These are phyloP conservation scores for Agrotis clavis DNA, from an alignment of 2,888 invertebrate species.

Conservation along the genomic window DNA sequence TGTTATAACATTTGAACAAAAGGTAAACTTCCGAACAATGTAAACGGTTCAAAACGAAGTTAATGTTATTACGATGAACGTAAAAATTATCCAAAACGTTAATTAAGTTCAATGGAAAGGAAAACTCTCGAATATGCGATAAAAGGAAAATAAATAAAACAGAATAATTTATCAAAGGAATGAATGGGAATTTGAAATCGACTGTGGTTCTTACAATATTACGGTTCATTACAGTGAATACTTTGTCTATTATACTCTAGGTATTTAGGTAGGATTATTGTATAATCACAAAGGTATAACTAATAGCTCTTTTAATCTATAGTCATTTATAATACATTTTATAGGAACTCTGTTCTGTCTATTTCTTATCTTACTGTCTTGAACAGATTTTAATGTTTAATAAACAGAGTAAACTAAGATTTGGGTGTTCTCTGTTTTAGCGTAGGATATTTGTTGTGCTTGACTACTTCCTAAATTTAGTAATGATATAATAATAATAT, in stretches of 20 bases:
- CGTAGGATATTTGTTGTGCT: no score
- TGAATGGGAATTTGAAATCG: constrained; percentile 38
- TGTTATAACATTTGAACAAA: not conserved
- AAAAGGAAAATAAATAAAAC: constrained; percentile 51
- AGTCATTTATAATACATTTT: not conserved
- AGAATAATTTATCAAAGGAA: constrained; percentile 45
- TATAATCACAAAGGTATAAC: not conserved
- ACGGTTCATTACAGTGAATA: not conserved
- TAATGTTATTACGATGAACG: constrained; percentile 16
- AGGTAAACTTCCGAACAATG: constrained; percentile 3
- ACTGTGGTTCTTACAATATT: not conserved
- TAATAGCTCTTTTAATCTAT: not conserved
- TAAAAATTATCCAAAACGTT: constrained; percentile 38
- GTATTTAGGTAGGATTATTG: not conserved
- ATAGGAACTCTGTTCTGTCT: not conserved
- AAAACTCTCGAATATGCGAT: constrained; percentile 42
- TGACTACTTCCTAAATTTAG: no score
- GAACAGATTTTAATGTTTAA: no score
- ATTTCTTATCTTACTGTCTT: not conserved
- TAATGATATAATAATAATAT: no score
- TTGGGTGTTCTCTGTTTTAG: no score
- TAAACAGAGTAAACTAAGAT: no score
- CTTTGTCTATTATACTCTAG: not conserved
- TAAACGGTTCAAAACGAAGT: constrained; percentile 10
- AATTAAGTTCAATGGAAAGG: constrained; percentile 57